phyloP scores from a whole-genome alignment of 2,797 vertebrate genomes.

The Xenops minutus region DNA sequence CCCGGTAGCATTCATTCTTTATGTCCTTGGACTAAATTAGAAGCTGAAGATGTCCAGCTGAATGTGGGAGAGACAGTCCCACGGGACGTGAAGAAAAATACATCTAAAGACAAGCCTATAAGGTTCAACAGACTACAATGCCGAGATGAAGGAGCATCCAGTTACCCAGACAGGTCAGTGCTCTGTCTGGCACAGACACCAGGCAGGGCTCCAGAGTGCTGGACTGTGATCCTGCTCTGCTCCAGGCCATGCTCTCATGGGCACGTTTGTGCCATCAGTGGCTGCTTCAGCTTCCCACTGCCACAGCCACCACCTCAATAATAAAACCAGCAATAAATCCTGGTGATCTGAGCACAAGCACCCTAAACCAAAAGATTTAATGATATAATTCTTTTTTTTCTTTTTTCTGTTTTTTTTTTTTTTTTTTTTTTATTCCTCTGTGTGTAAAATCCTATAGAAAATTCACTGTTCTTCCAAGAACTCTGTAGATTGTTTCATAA shows the following conservation, averaged over 20 bases:
- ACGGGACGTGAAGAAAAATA: neutral
- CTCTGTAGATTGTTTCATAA: neutral
- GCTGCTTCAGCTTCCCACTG: neutral
- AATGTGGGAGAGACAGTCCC: neutral
- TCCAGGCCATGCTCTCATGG: neutral
- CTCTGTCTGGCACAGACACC: neutral
- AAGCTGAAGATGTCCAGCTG: neutral
- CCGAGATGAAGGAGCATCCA: neutral
- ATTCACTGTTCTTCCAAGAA: neutral
- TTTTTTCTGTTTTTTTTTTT: no score
- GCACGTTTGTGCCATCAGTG: neutral
- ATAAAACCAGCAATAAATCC: neutral
- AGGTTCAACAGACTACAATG: neutral
- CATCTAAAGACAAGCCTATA: neutral
- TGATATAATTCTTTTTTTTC: neutral
- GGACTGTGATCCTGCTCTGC: neutral
- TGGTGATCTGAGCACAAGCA: neutral
- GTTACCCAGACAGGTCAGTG: neutral
- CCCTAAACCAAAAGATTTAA: neutral
- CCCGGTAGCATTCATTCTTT: neutral
- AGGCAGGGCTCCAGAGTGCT: neutral
- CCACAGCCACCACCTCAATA: neutral
- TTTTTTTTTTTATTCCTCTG: no score
- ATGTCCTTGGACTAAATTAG: constrained; percentile 13
- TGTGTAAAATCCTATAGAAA: neutral